Evolutionary conservation across 1,140 invertebrate genomes (phyloP).

Genomic region (Lordiphosa clarofinis): DNA sequence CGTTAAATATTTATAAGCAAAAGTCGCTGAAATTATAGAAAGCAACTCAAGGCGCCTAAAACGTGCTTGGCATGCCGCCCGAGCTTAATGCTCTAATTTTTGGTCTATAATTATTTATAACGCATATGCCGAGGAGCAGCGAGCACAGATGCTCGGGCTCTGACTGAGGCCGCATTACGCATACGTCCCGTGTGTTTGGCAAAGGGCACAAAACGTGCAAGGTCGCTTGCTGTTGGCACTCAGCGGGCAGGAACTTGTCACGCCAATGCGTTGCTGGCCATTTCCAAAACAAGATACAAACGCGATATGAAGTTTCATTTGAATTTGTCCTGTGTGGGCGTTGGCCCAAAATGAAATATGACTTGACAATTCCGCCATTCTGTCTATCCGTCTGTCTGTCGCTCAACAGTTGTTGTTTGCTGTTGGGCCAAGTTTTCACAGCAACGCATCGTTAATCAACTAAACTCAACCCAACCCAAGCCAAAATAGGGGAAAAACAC

Average conservation of each 20-base stretch:
- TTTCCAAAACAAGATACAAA: slow-evolving; percentile 37
- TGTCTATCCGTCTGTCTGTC: slow-evolving; percentile 15
- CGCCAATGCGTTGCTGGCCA: slow-evolving; percentile 43
- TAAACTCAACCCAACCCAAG: slow-evolving; percentile 5
- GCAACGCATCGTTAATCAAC: slow-evolving; percentile 47
- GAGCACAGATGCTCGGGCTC: slow-evolving; percentile 1
- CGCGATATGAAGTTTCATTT: slow-evolving; percentile 64
- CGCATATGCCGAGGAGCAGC: slow-evolving; percentile 43
- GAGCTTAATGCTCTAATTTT: slow-evolving; percentile 44
- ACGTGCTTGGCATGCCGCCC: slow-evolving; percentile 60
- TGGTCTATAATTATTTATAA: slow-evolving; percentile 71
- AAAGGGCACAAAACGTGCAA: slow-evolving; percentile 50
- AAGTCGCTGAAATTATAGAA: slow-evolving; percentile 24
- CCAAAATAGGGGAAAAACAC: too few species aligned
- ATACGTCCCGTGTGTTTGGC: slow-evolving; percentile 42
- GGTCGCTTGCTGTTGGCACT: slow-evolving; percentile 48
- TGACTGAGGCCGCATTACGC: slow-evolving; percentile 42
- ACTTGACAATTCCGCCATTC: slow-evolving; percentile 55
- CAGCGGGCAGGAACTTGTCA: slow-evolving; percentile 41
- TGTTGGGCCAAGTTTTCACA: slow-evolving; percentile 19
- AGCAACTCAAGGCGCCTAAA: slow-evolving; percentile 13
- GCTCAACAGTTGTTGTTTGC: slow-evolving; percentile 15
- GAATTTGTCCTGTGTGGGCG: slow-evolving; percentile 54
- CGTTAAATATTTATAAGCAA: slow-evolving; percentile 58
- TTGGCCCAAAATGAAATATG: slow-evolving; percentile 66